A percentile compares a stretch with the other conserved stretches of the same genome.
phyloP scores from a whole-genome alignment of 92 coral and sea anemone species.

The Hydrozoanthus gracilis region DNA sequence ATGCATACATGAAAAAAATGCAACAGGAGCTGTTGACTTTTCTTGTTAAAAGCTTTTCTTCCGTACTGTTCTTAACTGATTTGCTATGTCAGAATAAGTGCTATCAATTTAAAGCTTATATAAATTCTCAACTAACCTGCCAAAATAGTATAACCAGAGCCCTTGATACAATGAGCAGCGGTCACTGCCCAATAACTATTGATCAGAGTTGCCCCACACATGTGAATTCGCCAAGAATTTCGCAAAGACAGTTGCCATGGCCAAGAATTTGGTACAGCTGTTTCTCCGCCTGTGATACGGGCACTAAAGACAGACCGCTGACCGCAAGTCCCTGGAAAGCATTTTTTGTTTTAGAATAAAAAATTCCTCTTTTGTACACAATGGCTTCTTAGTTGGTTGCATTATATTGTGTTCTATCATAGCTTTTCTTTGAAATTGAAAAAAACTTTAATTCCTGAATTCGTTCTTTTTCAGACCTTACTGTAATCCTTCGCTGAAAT shows the following conservation, averaged over 20 bases:
- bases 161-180: constrained; percentile 37
- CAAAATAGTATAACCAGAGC: constrained; percentile 3
- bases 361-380: no score
- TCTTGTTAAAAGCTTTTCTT: no score
- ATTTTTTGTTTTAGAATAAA: no score
- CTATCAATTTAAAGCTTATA: not conserved
- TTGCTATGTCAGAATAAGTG: not conserved
- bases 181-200: constrained; percentile 9
- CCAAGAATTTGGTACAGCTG: constrained; percentile 17
- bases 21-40: no score
- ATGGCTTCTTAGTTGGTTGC: no score
- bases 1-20: no score
- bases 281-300: constrained; percentile 22
- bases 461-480: no score
- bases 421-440: no score
- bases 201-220: constrained; percentile 39
- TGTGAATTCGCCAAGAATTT: constrained; percentile 18
- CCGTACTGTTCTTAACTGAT: no score
- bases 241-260: constrained; percentile 29
- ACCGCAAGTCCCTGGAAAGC: not conserved
- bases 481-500: no score
- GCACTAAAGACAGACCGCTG: not conserved
- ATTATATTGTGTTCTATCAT: no score
- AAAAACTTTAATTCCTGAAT: no score
- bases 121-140: constrained; percentile 9